Percentiles rank a stretch among this genome's conserved stretches.
Conservation (phyloP, 2,797 vertebrate species). For the Artibeus jamaicensis region DNA sequence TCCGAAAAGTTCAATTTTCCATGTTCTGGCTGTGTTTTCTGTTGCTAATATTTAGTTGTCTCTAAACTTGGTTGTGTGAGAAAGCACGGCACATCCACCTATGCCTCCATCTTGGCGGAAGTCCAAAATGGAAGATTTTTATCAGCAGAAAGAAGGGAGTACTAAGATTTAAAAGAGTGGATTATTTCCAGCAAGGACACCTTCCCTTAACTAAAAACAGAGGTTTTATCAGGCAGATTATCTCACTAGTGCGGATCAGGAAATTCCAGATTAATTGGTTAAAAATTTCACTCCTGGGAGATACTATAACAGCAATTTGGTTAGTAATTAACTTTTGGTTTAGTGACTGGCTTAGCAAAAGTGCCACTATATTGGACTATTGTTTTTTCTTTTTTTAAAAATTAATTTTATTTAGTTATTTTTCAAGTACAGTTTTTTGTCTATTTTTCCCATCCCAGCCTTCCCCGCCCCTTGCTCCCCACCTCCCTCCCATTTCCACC, state of each 20-base stretch:
- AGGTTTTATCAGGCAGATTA: neutral
- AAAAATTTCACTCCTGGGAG: neutral
- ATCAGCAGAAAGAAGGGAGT: neutral
- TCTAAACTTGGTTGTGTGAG: too few relatives aligned
- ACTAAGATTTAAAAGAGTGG: neutral
- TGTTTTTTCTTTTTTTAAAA: too few relatives aligned
- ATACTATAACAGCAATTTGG: neutral
- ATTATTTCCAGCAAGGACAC: neutral
- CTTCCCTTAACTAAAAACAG: neutral
- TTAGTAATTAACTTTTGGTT: neutral
- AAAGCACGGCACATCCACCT: too few relatives aligned
- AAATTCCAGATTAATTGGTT: neutral
- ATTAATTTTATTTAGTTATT: too few relatives aligned
- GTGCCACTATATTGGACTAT: neutral
- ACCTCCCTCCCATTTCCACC: too few relatives aligned
- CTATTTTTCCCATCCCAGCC: too few relatives aligned
- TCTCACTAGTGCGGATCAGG: neutral
- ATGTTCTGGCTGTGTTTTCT: too few relatives aligned
- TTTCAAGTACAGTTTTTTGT: too few relatives aligned
- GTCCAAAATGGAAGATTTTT: neutral
- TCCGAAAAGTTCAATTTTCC: too few relatives aligned
- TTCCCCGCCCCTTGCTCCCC: too few relatives aligned
- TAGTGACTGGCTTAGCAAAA: neutral
- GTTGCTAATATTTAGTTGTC: too few relatives aligned
- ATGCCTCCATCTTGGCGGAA: too few relatives aligned